Evolutionary conservation across 2,797 vertebrate genomes (phyloP).

Genomic region (Alcedo atthis): DNA sequence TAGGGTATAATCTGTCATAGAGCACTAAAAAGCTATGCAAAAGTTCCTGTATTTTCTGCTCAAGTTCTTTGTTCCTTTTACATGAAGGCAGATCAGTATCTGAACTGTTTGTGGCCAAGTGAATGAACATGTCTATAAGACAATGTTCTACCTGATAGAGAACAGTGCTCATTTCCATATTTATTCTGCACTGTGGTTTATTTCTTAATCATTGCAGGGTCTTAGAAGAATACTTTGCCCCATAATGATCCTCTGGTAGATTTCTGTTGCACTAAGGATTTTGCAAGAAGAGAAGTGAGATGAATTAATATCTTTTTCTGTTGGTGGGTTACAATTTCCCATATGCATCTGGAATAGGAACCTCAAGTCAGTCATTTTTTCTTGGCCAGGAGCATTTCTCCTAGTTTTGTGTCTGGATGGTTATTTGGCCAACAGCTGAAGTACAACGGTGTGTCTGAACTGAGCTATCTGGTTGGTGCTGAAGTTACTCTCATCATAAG

Average conservation of each 20-base stretch:
- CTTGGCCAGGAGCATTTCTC: neutral
- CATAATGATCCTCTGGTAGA: neutral
- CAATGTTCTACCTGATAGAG: neutral
- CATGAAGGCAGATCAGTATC: neutral
- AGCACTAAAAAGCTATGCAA: neutral
- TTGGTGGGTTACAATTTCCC: neutral
- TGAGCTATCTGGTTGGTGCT: neutral
- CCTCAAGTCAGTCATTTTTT: neutral
- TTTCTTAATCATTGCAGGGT: neutral
- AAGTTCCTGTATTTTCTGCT: neutral
- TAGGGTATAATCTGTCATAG: neutral
- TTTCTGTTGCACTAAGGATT: neutral
- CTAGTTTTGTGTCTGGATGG: neutral
- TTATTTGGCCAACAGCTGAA: neutral
- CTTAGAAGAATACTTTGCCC: neutral
- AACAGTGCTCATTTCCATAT: neutral
- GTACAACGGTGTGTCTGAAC: neutral
- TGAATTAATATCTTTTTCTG: neutral
- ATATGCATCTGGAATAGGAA: neutral
- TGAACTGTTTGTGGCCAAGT: neutral
- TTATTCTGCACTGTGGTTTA: neutral
- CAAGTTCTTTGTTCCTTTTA: neutral
- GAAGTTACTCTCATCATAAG: neutral
- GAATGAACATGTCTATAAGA: neutral
- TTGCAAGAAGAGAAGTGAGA: neutral